Evolutionary conservation across 2,888 invertebrate genomes (phyloP).

Genomic region (Gasteruption jaculator): DNA sequence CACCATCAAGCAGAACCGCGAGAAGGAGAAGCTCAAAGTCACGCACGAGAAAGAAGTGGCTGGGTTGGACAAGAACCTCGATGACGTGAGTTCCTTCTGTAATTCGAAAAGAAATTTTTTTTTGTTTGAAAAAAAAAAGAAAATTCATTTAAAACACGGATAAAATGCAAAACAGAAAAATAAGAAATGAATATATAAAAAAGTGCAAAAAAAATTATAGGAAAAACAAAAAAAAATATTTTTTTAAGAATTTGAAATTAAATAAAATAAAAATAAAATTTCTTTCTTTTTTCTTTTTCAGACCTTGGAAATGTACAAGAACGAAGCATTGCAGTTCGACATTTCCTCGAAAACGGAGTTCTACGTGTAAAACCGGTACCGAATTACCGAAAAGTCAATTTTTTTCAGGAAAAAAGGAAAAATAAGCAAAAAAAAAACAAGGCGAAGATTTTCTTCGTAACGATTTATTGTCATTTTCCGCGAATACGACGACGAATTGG

Average conservation of each 20-base stretch:
- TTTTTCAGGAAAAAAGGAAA: too few relatives aligned
- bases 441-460: too few relatives aligned
- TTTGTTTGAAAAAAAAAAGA: constrained; percentile 5
- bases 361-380: constrained; percentile 52
- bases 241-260: neutral
- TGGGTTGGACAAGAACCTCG: constrained; percentile 51
- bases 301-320: constrained; percentile 52
- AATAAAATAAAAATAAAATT: neutral
- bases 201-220: constrained; percentile 3
- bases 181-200: too few relatives aligned
- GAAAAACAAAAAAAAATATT: neutral
- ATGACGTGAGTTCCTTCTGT: constrained; percentile 40
- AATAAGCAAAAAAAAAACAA: too few relatives aligned
- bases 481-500: too few relatives aligned
- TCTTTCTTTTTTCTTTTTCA: constrained; percentile 32
- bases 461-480: too few relatives aligned
- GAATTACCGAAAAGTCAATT: too few relatives aligned
- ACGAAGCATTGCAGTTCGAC: constrained; percentile 50
- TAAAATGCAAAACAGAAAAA: too few relatives aligned
- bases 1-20: constrained; percentile 58
- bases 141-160: neutral
- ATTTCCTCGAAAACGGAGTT: constrained; percentile 52
- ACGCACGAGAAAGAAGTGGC: constrained; percentile 58
- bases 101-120: constrained; percentile 3
- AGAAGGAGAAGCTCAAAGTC: constrained; percentile 58